Base-by-base conservation (phyloP, 2,113 vertebrate species). In the Ophthalmolycus amberensis region DNA sequence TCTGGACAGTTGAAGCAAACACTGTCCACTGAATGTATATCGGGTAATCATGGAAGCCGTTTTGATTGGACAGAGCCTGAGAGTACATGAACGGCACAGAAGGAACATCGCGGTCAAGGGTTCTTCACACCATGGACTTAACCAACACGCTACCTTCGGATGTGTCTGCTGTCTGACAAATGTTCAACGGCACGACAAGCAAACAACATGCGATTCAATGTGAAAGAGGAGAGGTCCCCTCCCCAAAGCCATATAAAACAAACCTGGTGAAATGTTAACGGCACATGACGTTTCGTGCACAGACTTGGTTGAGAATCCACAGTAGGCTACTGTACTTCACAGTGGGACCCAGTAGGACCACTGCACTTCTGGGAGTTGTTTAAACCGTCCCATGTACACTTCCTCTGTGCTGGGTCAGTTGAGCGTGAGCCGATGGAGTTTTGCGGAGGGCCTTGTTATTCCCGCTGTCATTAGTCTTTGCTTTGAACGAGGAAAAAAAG, bases 191-290 rank as follows among this genome's bases (percentile, higher is more conserved):
- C 85, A 88, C 86, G 81, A 78, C 83, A 90, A 83, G 75, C 85
- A 85, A 85, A 87, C 77, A 52, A 62, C 76, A 25, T 83, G 78
- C 72, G 80, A 88, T 88, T 86, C 82, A 80, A 83, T 46, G 79
- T 58, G n/a, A 29, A 50, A 11, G 64, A 69, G 38, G 66, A 40
- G 59, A 85, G 85, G 82, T 85, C 7, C 77, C 27, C 38, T 76
- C 79, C 83, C 86, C 46, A 40, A 77, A 86, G 82, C 46, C 27
- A 83, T 74, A 83, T 83, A 91, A 93, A 93, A 93, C 79, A 91
- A 84, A 85, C 72, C 82, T 89, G 88, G 20, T 88, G 89, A 93
- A 90, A 90, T 74, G 75, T 90, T 90, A 87, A 93, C 77, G 78
- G 72, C 69, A 74, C 86, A 73, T 81, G 83, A 72, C 80, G 77